Conservation (phyloP, 2,797 vertebrate species). For the Falco concolor region DNA sequence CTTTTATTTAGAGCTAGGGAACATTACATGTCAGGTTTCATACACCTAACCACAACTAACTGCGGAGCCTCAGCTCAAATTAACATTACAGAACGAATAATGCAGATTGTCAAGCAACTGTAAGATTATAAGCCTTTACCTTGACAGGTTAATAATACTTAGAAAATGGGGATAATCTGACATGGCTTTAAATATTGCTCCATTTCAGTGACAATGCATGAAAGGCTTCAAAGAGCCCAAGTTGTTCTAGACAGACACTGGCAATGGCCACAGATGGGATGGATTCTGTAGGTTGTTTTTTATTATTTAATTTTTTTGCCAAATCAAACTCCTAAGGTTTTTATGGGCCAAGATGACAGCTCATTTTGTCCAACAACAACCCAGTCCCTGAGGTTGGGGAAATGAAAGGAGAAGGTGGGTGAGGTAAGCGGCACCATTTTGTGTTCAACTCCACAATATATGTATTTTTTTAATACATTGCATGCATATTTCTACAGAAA, state of each 20-base stretch:
- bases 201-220: not conserved
- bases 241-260: not conserved
- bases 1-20: not conserved
- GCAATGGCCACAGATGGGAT: not conserved
- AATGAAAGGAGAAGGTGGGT: not conserved
- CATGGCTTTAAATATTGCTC: not conserved
- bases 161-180: not conserved
- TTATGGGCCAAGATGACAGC: not conserved
- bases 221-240: not conserved
- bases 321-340: not conserved
- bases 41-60: not conserved
- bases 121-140: not conserved
- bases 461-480: accelerated
- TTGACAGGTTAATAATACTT: not conserved
- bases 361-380: not conserved
- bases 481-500: not conserved
- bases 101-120: not conserved
- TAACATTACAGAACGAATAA: not conserved
- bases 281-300: not conserved
- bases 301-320: not conserved
- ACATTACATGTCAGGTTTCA: not conserved
- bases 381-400: not conserved
- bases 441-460: not conserved
- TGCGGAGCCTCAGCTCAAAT: not conserved
- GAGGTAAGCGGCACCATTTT: not conserved